Evolutionary conservation across 2,888 invertebrate genomes (phyloP).

Genomic region (Marronus borbonicus): DNA sequence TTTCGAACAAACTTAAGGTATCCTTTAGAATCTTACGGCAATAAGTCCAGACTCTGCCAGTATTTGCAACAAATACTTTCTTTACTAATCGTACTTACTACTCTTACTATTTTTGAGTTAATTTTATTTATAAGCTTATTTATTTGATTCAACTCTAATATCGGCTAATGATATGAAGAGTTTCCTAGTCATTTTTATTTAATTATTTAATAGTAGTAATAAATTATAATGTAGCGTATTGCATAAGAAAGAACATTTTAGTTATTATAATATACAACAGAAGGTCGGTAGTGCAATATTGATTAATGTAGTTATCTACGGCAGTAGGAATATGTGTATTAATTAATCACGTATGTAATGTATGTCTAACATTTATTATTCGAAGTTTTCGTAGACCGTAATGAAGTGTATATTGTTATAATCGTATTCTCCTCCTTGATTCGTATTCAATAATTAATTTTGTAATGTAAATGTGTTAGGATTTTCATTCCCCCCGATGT

Average conservation of each 20-base stretch:
- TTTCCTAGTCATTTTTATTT: slow-evolving; percentile 64
- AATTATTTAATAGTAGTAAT: slow-evolving; percentile 52
- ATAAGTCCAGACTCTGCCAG: neutral
- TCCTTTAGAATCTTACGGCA: no score
- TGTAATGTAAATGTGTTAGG: slow-evolving; percentile 48
- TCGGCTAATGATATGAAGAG: slow-evolving; percentile 68
- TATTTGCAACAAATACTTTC: neutral
- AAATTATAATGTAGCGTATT: neutral
- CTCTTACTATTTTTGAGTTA: slow-evolving; percentile 47
- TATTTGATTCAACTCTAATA: slow-evolving; percentile 62
- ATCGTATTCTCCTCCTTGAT: slow-evolving; percentile 13
- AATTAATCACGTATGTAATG: slow-evolving; percentile 21
- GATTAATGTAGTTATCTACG: slow-evolving; percentile 1
- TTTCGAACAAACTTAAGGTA: no score
- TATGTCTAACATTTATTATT: slow-evolving; percentile 40
- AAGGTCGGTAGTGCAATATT: slow-evolving; percentile 65
- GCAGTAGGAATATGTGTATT: slow-evolving; percentile 4
- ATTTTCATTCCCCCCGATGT: slow-evolving; percentile 60
- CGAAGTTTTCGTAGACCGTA: neutral
- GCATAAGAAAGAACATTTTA: neutral
- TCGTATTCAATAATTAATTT: slow-evolving; percentile 11
- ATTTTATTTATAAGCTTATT: slow-evolving; percentile 54
- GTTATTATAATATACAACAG: slow-evolving; percentile 33
- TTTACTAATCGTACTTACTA: slow-evolving; percentile 53
- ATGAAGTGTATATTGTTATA: slow-evolving; percentile 30